A percentile compares a stretch with the other conserved stretches of the same genome.
These are phyloP conservation scores for Nycticebus coucang DNA, from an alignment of 2,113 vertebrate genomes.

Conservation along the genomic window DNA sequence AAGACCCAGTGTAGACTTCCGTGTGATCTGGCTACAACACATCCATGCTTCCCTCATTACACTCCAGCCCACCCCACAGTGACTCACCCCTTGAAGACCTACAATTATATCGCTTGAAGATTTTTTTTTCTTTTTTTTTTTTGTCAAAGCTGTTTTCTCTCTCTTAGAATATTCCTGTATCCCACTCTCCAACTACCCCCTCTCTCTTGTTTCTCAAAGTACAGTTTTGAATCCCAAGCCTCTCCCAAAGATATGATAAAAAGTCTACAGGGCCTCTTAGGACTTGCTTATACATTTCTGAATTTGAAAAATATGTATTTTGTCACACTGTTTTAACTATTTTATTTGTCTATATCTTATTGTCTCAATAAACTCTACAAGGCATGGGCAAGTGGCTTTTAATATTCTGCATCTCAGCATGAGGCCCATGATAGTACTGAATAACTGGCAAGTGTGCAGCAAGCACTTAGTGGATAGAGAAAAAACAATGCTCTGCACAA, in stretches of 20 bases:
- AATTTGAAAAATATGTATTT: background rate
- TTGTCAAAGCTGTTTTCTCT: background rate
- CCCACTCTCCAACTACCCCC: background rate
- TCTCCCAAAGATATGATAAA: background rate
- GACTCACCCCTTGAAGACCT: background rate
- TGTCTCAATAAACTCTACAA: background rate
- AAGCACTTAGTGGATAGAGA: background rate
- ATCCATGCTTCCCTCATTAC: background rate
- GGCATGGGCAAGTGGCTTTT: background rate
- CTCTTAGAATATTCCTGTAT: background rate
- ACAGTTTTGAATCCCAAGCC: slow-evolving; percentile 4
- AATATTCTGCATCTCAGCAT: background rate
- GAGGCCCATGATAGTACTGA: background rate
- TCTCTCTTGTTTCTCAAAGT: slow-evolving; percentile 25
- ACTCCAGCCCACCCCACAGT: background rate
- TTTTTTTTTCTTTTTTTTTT: background rate
- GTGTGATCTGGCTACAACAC: background rate
- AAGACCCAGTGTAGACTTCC: background rate
- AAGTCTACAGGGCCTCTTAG: background rate
- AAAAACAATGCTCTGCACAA: background rate
- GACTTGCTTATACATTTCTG: background rate
- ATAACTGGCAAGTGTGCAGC: background rate
- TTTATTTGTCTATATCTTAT: background rate
- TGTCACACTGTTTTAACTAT: background rate
- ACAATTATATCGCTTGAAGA: background rate